Evolutionary conservation across 2,113 vertebrate species (phyloP).

Genomic region (Apaloderma vittatum): DNA sequence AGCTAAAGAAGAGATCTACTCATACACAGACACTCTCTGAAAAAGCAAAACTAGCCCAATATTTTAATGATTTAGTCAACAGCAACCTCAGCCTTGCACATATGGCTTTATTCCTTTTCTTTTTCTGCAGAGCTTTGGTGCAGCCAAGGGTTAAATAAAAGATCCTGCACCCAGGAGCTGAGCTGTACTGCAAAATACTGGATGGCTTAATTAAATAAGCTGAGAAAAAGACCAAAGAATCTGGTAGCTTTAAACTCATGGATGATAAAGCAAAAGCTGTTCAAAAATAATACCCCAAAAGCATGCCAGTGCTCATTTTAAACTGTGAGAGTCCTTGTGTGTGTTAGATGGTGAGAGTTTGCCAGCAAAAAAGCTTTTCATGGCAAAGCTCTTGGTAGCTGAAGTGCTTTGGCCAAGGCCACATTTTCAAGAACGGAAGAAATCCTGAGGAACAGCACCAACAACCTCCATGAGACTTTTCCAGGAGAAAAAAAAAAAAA

Average conservation of each 20-base stretch:
- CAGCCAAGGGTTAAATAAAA: conserved; percentile 3
- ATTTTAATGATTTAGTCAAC: neutral
- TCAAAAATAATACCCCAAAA: neutral
- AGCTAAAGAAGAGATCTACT: neutral
- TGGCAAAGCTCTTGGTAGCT: neutral
- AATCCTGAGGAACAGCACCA: neutral
- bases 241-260: neutral
- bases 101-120: neutral
- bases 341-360: neutral
- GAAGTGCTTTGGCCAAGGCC: neutral
- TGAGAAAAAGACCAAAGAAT: neutral
- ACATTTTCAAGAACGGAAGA: neutral
- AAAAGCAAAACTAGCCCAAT: neutral
- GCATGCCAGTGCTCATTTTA: neutral
- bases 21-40: neutral
- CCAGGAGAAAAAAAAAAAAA: neutral
- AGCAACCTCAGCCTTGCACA: neutral
- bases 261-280: neutral
- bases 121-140: neutral
- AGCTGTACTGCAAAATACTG: neutral
- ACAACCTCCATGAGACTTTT: neutral
- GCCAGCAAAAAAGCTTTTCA: neutral
- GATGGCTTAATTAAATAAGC: neutral
- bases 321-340: neutral
- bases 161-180: neutral